phyloP scores from a whole-genome alignment of 2,888 invertebrate species.

The Rhagonycha fulva region DNA sequence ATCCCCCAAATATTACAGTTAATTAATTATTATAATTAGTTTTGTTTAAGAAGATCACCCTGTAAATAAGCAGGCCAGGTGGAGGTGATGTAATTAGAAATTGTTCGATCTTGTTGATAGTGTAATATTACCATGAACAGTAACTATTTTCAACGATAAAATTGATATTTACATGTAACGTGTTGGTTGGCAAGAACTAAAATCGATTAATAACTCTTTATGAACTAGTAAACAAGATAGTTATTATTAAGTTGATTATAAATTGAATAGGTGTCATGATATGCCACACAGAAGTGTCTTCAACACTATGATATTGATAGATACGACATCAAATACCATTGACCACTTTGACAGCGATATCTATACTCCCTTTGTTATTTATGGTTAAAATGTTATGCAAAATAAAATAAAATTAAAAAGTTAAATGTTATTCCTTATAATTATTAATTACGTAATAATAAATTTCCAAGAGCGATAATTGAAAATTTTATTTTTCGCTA shows the following conservation, averaged over 20 bases:
- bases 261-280: neutral
- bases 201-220: neutral
- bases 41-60: too few relatives aligned
- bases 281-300: neutral
- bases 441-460: neutral
- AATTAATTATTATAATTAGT: too few relatives aligned
- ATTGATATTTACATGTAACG: neutral
- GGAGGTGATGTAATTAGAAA: too few relatives aligned
- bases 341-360: neutral
- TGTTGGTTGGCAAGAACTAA: neutral
- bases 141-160: neutral
- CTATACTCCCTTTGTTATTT: neutral
- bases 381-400: neutral
- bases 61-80: too few relatives aligned
- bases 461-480: neutral
- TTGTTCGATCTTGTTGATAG: neutral
- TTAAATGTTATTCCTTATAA: neutral
- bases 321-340: neutral
- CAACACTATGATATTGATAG: neutral
- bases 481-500: neutral
- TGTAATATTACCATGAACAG: too few relatives aligned
- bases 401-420: neutral
- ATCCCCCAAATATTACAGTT: too few relatives aligned
- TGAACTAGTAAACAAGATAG: neutral
- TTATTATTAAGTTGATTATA: neutral